Evolutionary conservation across 2,888 invertebrate genomes (phyloP), one percentile per base, ranked within the genome.

Genomic region (Argynnis bischoffii): DNA sequence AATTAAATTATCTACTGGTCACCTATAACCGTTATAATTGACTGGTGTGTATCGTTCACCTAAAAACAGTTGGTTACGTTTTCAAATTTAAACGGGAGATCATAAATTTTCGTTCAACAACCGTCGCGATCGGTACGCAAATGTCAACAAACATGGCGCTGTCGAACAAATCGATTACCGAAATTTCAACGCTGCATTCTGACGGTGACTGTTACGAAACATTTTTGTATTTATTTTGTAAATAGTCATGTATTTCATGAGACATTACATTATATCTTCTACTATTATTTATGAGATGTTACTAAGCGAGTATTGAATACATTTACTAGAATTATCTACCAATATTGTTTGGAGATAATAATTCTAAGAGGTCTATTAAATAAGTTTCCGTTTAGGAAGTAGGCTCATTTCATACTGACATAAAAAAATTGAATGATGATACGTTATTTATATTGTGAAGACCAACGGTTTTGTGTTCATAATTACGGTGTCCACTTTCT

Each of bases 111-210:
- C 85, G 84, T 76, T 82, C 77, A 60, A 79, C 75, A 79, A 80
- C 78, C 75, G 75, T 70, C 76, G 76, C 77, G 78, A 80, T 81
- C 79, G 79, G 75, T 75, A 79, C 79, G 81, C 78, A 80, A 87
- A 87, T 84, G 85, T 89, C 88, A 89, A 89, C 88, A 88, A 88
- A 86, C 81, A 83, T 81, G 83, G 80, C 83, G 82, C 76, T 81
- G 80, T 80, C 82, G 81, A 81, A 78, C 76, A 80, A 87, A 85
- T 86, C 84, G 81, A 85, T 88, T 87, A 86, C 79, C 79, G 81
- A 85, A 87, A 83, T 84, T 81, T 79, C 72, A 79, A 84, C 85
- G 81, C 78, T 78, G 78, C 77, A 55, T 53, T 68, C 66, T 66
- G 46, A 55, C 54, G 56, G 59, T 59, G 56, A 64, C 70, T 71